phyloP scores from a whole-genome alignment of 2,113 vertebrate genomes.

The Rhynchomys soricoides region DNA sequence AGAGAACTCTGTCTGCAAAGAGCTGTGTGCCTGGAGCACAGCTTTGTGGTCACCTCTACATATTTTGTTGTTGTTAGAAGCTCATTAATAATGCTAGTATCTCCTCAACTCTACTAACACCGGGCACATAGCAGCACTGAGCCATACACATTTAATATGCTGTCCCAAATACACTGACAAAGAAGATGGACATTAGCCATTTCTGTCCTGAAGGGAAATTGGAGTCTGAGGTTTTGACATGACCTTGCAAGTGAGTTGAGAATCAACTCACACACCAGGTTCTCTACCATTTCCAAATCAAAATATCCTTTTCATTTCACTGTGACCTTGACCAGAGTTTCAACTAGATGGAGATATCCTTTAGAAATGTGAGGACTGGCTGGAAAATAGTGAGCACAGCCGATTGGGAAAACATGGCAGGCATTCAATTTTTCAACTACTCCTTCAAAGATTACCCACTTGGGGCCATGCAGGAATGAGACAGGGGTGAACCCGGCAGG shows the following conservation, averaged over 20 bases:
- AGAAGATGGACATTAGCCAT: background rate
- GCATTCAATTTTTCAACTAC: background rate
- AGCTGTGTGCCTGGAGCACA: background rate
- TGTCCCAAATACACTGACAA: background rate
- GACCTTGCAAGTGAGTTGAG: background rate
- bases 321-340: slow-evolving; percentile 42
- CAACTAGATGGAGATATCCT: background rate
- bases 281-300: slow-evolving; percentile 18
- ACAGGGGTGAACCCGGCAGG: background rate
- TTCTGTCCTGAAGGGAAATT: background rate
- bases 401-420: background rate
- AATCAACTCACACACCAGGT: background rate
- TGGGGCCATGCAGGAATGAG: background rate
- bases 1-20: background rate
- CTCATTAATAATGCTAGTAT: background rate
- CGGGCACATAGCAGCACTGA: background rate
- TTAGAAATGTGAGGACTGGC: background rate
- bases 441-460: background rate
- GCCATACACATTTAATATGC: background rate
- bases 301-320: slow-evolving; percentile 36
- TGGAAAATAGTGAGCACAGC: background rate
- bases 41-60: background rate
- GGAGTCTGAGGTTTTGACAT: background rate
- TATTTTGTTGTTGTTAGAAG: background rate
- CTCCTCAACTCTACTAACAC: background rate